Evolutionary conservation across 2,888 invertebrate genomes (phyloP).

Genomic region (Carcina quercana): DNA sequence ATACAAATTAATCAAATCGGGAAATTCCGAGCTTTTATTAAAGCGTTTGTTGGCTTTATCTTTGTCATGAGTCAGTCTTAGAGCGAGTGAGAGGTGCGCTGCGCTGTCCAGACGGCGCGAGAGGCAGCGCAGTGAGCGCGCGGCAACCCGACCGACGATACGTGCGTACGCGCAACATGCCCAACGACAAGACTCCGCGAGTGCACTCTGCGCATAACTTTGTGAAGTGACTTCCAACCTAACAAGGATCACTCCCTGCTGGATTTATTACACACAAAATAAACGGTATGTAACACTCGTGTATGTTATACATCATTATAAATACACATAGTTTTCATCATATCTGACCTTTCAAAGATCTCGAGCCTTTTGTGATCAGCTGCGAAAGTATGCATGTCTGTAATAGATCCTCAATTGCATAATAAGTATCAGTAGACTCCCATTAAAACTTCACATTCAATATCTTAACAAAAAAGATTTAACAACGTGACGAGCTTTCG

Average conservation of each 20-base stretch:
- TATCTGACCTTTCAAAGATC: slow-evolving; percentile 27
- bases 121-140: slow-evolving; percentile 47
- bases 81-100: slow-evolving; percentile 24
- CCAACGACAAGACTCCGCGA: slow-evolving; percentile 45
- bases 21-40: slow-evolving; percentile 2
- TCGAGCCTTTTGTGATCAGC: slow-evolving; percentile 41
- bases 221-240: slow-evolving; percentile 59
- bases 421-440: slow-evolving; percentile 12
- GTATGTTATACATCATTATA: slow-evolving; percentile 1
- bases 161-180: slow-evolving; percentile 49
- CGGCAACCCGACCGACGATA: slow-evolving; percentile 47
- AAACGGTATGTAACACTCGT: slow-evolving; percentile 29
- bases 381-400: slow-evolving; percentile 47
- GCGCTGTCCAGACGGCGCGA: slow-evolving; percentile 8
- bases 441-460: not conserved
- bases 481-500: slow-evolving; percentile 25
- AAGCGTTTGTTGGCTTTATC: slow-evolving; percentile 3
- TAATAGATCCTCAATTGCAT: slow-evolving; percentile 23
- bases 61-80: slow-evolving; percentile 21
- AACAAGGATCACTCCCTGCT: slow-evolving; percentile 37
- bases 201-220: slow-evolving; percentile 42
- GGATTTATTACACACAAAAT: too few relatives aligned
- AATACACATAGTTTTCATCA: not conserved
- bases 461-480: not conserved
- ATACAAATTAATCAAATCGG: too few relatives aligned